Evolutionary conservation across 1,140 invertebrate species (phyloP), one percentile per base, ranked within the genome.

Genomic region (Brachionus rubens): DNA sequence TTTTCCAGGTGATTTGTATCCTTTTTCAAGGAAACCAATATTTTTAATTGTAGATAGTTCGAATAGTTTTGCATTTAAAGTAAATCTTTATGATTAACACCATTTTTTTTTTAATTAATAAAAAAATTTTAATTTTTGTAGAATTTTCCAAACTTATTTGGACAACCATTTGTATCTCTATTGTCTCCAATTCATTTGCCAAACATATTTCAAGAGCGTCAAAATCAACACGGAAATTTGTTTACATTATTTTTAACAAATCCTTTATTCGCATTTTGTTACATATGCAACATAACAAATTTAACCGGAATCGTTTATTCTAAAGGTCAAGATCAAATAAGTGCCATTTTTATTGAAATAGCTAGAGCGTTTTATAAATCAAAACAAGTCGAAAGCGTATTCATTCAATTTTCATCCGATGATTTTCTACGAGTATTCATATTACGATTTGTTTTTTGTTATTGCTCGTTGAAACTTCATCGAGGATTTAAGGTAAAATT

Each of bases 221-320:
- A 92, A 81, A 90, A 92, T 82, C 92, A 93, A 81, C 19, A 72
- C 30, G 95, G 95, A 52, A 94, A 90, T 80, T 86, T 98, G 76
- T 96, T 97, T 85, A 96, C 94, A 28, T 86, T 97, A 79, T 98
- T 96, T 86, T 88, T 98, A 72, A 93, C 96, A 85, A 92, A 91
- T 81, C 94, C 94, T 41, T 86, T 97, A 79, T 92, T 92, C 79
- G 95, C 92, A 59, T 90, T 97, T 82, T 96, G 93, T 86, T 91
- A 92, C 84, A 90, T 93, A 80, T 94, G 92, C 82, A 93, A 93
- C 82, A 89, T 96, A 75, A 67, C 21, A 14, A 91, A 90, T 80
- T 89, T 96, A 75, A 89, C 91, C 28, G 89, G 94, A 79, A 89
- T 90, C 78, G 88, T 91, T 78, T 96, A 93, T 93, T 92, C 96